phyloP scores from a whole-genome alignment of 2,888 invertebrate species.

The Conops quadrifasciatus region DNA sequence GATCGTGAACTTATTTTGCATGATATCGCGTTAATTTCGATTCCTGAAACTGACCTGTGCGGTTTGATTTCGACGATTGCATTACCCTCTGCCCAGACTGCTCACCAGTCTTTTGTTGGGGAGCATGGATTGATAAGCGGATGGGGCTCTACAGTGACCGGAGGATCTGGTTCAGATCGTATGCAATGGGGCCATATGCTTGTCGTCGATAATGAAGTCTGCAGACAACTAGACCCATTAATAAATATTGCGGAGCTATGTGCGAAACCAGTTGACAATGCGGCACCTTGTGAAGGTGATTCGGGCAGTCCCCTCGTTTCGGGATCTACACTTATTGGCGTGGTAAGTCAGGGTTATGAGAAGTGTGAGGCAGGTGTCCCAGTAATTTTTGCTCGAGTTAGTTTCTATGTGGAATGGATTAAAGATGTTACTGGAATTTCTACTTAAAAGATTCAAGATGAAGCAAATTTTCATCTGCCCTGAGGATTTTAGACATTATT shows the following conservation, averaged over 20 bases:
- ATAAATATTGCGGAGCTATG: background rate
- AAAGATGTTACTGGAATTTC: background rate
- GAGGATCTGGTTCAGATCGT: background rate
- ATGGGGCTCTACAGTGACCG: background rate
- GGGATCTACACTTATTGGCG: too few species aligned
- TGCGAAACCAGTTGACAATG: background rate
- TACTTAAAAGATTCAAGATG: background rate
- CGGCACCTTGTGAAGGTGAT: background rate
- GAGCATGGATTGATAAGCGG: background rate
- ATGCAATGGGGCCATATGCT: background rate
- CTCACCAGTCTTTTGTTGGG: background rate
- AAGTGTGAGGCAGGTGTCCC: background rate
- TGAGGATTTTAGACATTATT: too few species aligned
- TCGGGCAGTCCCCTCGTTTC: background rate
- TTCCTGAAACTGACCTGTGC: background rate
- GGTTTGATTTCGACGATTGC: background rate
- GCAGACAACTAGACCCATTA: background rate
- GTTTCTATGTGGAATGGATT: background rate
- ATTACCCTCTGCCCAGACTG: background rate
- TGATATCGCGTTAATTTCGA: background rate
- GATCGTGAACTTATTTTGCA: background rate
- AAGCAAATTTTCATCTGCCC: too few species aligned
- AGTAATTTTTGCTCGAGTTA: background rate
- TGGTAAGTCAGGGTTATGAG: background rate
- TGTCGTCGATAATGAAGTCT: background rate